phyloP scores from a whole-genome alignment of 2,888 invertebrate genomes.

The Nymphalis c-album region DNA sequence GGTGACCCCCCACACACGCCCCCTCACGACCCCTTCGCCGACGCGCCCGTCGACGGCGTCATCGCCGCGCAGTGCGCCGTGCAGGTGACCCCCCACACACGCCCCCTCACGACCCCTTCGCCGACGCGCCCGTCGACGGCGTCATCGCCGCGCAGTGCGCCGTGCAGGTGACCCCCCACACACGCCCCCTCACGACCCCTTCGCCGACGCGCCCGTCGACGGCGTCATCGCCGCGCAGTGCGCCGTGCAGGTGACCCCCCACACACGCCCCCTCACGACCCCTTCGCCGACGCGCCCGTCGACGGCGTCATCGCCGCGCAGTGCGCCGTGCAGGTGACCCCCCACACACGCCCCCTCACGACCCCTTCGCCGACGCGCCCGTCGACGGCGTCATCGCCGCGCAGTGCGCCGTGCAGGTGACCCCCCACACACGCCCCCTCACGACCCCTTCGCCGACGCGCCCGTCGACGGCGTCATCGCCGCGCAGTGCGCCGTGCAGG shows the following conservation, averaged over 20 bases:
- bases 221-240: conserved; percentile 99
- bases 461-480: conserved; percentile 99
- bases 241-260: conserved; percentile 89
- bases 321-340: conserved; percentile 93
- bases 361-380: conserved; percentile 99
- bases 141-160: conserved; percentile 99
- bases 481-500: conserved; percentile 97
- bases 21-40: conserved; percentile 99
- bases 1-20: conserved; percentile 81
- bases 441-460: conserved; percentile 99
- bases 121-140: conserved; percentile 99
- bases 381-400: conserved; percentile 99
- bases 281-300: conserved; percentile 99
- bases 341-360: no score
- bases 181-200: no score
- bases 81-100: conserved; percentile 85
- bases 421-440: no score
- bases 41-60: conserved; percentile 99
- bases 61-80: conserved; percentile 99
- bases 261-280: no score
- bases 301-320: conserved; percentile 99
- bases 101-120: conserved; percentile 99
- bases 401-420: conserved; percentile 96
- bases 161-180: conserved; percentile 88
- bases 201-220: conserved; percentile 99